These are phyloP conservation scores for Scaptomyza tumidula DNA, from an alignment of 2,888 invertebrate genomes.

Conservation along the genomic window DNA sequence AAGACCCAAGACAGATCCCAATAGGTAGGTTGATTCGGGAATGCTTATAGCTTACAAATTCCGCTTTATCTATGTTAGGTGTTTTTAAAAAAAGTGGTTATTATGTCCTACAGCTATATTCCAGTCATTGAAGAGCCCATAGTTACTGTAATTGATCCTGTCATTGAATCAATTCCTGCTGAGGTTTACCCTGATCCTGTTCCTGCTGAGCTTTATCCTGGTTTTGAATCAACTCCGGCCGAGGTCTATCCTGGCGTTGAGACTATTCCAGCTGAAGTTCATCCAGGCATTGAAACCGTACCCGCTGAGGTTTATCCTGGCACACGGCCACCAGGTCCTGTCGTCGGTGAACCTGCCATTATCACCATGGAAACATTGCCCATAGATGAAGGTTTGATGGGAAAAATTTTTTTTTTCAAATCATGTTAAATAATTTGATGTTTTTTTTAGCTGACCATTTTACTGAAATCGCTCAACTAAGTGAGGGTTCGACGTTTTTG, in stretches of 20 bases:
- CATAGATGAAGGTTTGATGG: not conserved
- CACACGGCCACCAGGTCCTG: not conserved
- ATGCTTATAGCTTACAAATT: not conserved
- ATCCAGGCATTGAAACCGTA: slow-evolving; percentile 7
- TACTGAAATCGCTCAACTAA: slow-evolving; percentile 67
- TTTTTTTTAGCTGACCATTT: not conserved
- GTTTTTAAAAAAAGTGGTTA: slow-evolving; percentile 80
- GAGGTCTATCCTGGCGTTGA: slow-evolving; percentile 20
- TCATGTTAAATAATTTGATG: not conserved
- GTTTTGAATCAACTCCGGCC: slow-evolving; percentile 15
- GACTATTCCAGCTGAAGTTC: slow-evolving; percentile 10
- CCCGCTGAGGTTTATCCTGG: slow-evolving; percentile 9
- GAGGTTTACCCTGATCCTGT: slow-evolving; percentile 15
- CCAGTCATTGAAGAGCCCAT: slow-evolving; percentile 14
- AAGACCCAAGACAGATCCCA: slow-evolving; percentile 91
- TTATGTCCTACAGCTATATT: not conserved
- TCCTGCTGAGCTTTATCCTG: slow-evolving; percentile 23
- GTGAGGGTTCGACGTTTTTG: slow-evolving; percentile 81
- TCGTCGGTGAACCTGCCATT: slow-evolving; percentile 20
- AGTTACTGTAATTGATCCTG: slow-evolving; percentile 16
- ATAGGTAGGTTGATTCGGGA: slow-evolving; percentile 86
- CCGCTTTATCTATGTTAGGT: slow-evolving; percentile 32
- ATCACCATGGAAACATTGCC: slow-evolving; percentile 8
- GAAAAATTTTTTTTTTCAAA: not conserved
- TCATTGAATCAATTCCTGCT: slow-evolving; percentile 8